Base-by-base conservation (phyloP, 2,888 invertebrate species). In the Euplagia quadripunctaria region DNA sequence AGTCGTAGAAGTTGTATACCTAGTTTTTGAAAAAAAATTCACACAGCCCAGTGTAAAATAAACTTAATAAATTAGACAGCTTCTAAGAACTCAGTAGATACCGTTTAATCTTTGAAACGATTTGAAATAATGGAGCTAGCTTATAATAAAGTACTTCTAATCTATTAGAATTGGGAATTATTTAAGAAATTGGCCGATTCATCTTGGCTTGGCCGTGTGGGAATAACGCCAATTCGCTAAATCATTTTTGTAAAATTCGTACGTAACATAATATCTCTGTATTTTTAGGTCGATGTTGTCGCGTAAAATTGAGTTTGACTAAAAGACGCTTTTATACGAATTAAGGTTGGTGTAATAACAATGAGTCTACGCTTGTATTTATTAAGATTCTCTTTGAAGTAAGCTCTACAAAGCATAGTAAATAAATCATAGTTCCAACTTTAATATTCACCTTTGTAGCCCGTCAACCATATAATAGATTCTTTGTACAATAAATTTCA, bases 221-320 rank as follows among this genome's bases (percentile, higher is more conserved):
- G 87, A 87, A 72, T 55, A 66, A 42, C 71, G 88, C 88, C 88
- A 88, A 86, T 68, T 69, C 64, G 9, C 71, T 82, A 52, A 68
- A 74, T 79, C 82, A 82, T 84, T 74, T 78, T 72, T 73, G 65
- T 71, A 73, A 31, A 6, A 46, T 46, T 46, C 43, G 31, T 31
- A 46, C 3, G 9, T 46, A 46, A 46, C 43, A 74, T 75, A 41
- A 72, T 52, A 71, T 69, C 42, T 72, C 52, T 51, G 16, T 43
- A 71, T 61, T 78, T 71, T 75, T 79, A 31, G 84, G 78, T 80
- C 78, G 68, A 65, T 70, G 69, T 74, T 78, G 77, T 80, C 76
- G 74, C 73, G 43, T 42, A 49, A 63, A 81, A 77, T 68, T 41
- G 43, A 67, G 55, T 71, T 70, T 31, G 55, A 77, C 66, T 65